phyloP scores from a whole-genome alignment of 2,113 vertebrate genomes.

The Hypomesus transpacificus region DNA sequence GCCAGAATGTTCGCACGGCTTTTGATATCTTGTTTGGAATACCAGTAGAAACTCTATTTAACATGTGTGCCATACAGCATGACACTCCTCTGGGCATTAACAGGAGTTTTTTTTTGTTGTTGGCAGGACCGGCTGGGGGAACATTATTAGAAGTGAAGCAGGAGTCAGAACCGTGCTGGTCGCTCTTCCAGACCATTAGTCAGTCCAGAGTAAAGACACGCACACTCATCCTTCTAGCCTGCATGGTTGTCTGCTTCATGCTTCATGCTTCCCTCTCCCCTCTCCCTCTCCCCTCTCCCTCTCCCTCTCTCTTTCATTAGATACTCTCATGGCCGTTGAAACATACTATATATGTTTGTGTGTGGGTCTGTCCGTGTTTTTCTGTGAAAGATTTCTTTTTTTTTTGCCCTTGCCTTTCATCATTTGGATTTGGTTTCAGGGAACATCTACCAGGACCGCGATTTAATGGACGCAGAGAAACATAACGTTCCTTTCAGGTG shows the following conservation, averaged over 20 bases:
- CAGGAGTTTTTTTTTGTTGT: too few relatives aligned
- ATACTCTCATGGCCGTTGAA: too few relatives aligned
- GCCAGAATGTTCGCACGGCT: too few relatives aligned
- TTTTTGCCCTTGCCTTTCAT: constrained; percentile 17
- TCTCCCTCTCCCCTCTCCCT: background rate
- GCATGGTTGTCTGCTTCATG: background rate
- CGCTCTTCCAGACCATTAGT: background rate
- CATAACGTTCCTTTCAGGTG: constrained; percentile 20
- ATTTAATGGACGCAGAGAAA: background rate
- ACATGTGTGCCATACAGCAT: too few relatives aligned
- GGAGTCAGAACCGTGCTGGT: background rate
- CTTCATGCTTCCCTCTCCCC: background rate
- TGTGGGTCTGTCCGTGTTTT: background rate
- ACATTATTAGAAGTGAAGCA: background rate
- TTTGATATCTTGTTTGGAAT: too few relatives aligned
- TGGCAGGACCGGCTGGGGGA: background rate
- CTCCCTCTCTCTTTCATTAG: background rate
- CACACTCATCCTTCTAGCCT: background rate
- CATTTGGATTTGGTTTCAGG: constrained; percentile 25
- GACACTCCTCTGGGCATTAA: too few relatives aligned
- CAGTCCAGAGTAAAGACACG: constrained; percentile 1
- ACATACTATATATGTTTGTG: background rate
- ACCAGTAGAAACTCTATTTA: too few relatives aligned
- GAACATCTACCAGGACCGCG: constrained; percentile 1
- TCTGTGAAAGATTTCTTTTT: constrained; percentile 16